phyloP scores from a whole-genome alignment of 2,113 vertebrate genomes.

The Scomber japonicus region DNA sequence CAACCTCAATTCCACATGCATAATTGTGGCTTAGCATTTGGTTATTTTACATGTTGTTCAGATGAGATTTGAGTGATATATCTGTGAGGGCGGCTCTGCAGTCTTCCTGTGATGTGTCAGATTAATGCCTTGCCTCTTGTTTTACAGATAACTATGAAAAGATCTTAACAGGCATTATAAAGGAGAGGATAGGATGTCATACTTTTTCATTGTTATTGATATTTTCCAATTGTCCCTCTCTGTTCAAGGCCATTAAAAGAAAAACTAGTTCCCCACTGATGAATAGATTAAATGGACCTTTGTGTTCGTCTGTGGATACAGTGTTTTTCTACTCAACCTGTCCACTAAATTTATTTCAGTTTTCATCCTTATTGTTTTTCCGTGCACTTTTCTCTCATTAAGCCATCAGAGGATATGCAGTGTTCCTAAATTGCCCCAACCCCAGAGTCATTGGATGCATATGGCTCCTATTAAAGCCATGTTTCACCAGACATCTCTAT shows the following conservation, averaged over 20 bases:
- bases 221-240: slow-evolving; percentile 51
- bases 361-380: slow-evolving; percentile 66
- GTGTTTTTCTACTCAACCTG: slow-evolving; percentile 46
- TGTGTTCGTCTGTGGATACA: slow-evolving; percentile 16
- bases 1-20: slow-evolving; percentile 12
- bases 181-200: slow-evolving; percentile 38
- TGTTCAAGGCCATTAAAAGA: slow-evolving; percentile 46
- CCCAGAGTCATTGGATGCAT: slow-evolving; percentile 69
- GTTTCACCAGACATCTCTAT: slow-evolving; percentile 74
- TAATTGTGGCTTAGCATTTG: slow-evolving; percentile 13
- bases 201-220: slow-evolving; percentile 39
- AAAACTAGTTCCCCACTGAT: slow-evolving; percentile 33
- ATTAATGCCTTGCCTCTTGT: slow-evolving; percentile 31
- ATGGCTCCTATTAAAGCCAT: slow-evolving; percentile 81
- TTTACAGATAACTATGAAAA: slow-evolving; percentile 36
- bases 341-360: slow-evolving; percentile 61
- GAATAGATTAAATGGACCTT: slow-evolving; percentile 21
- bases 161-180: slow-evolving; percentile 14
- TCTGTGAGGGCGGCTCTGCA: slow-evolving; percentile 9
- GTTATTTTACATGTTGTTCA: slow-evolving; percentile 3
- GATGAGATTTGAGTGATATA: slow-evolving; percentile 32
- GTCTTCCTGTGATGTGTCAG: slow-evolving; percentile 21
- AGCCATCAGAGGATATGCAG: slow-evolving; percentile 62
- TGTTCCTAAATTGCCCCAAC: slow-evolving; percentile 51
- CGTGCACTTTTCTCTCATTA: slow-evolving; percentile 69